phyloP scores from a whole-genome alignment of 2,113 vertebrate species.

The Gnathonemus longibarbis region DNA sequence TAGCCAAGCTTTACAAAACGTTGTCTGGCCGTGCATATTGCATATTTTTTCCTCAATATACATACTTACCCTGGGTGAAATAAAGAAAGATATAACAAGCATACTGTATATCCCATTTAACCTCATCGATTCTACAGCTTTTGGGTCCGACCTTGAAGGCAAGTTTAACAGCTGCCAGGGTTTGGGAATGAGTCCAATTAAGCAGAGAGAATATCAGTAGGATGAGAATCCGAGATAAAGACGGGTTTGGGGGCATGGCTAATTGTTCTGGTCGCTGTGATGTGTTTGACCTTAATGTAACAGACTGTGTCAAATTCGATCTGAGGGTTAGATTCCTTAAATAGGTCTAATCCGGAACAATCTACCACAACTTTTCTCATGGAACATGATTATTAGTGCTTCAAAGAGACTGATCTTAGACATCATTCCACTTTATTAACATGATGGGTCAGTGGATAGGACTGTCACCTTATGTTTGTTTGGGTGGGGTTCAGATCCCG shows the following conservation, averaged over 20 bases:
- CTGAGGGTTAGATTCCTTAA: background rate
- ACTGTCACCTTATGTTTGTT: background rate
- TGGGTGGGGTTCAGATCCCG: background rate
- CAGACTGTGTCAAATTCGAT: background rate
- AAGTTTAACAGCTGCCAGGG: background rate
- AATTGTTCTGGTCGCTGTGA: background rate
- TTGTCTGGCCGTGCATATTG: background rate
- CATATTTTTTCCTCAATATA: background rate
- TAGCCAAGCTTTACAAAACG: background rate
- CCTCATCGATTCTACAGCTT: background rate
- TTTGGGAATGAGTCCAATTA: background rate
- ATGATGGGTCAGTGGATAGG: background rate
- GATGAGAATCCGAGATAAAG: background rate
- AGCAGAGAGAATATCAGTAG: background rate
- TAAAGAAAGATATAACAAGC: background rate
- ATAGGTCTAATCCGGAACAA: background rate
- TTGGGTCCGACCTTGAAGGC: background rate
- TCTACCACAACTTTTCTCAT: background rate
- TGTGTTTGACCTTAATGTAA: slow-evolving; percentile 3
- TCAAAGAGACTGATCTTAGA: background rate
- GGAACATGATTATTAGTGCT: background rate
- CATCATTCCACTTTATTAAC: background rate
- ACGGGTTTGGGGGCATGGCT: background rate
- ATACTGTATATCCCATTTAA: too few relatives aligned
- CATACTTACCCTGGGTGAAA: background rate